Percentiles rank a stretch among this genome's conserved stretches.
phyloP scores from a whole-genome alignment of 2,113 vertebrate genomes.

The Nycticebus coucang region DNA sequence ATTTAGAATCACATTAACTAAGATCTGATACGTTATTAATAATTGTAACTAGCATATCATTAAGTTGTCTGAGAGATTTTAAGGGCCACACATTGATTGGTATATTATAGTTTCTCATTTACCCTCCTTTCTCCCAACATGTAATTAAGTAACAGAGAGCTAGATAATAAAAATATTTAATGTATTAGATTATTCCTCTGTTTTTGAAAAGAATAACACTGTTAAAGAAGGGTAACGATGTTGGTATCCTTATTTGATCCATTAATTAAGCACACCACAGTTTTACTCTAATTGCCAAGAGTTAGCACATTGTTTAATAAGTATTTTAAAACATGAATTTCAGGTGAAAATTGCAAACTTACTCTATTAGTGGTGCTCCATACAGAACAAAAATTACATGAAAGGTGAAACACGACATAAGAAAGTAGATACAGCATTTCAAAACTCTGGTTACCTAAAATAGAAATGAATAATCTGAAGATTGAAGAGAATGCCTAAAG shows the following conservation, averaged over 20 bases:
- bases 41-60: constrained; percentile 1
- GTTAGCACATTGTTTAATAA: not conserved
- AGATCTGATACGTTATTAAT: not conserved
- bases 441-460: constrained; percentile 91
- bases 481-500: not conserved
- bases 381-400: constrained; percentile 95
- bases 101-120: not conserved
- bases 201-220: not conserved
- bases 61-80: not conserved
- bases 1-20: constrained; percentile 28
- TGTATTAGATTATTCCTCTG: constrained; percentile 24
- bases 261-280: not conserved
- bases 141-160: not conserved
- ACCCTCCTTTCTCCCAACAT: not conserved
- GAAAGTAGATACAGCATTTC: constrained; percentile 94
- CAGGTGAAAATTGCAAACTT: constrained; percentile 85
- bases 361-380: constrained; percentile 96
- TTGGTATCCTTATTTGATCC: not conserved
- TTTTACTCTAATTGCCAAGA: constrained; percentile 29
- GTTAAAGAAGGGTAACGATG: constrained; percentile 20
- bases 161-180: not conserved
- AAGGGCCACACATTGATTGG: not conserved
- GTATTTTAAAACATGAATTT: constrained; percentile 17
- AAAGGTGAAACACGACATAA: constrained; percentile 94
- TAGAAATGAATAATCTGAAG: constrained; percentile 70